Base-by-base conservation (phyloP, 2,113 vertebrate genomes). In the Phalacrocorax pelagicus region DNA sequence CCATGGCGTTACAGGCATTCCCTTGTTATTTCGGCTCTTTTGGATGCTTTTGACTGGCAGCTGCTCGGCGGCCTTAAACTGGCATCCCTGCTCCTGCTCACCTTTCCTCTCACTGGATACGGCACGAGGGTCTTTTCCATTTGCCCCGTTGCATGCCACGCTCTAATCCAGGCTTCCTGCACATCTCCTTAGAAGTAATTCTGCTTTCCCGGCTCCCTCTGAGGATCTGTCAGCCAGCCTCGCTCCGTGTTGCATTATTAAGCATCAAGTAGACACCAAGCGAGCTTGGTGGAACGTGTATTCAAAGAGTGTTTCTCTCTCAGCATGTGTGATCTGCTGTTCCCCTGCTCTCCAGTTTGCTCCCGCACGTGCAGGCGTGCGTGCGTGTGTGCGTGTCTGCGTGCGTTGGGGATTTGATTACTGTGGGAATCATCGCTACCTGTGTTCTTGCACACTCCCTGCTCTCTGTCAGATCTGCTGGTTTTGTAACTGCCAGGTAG, bases 361-460 rank as follows among this genome's bases (percentile, higher is more conserved):
- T 70, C 63, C 81, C 6, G 0, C n/a, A 3, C 23, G 10, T 2
- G 17, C 4, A 1, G 11, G 29, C 4, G 3, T 8, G 29, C 4
- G 4, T 8, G 7, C 3, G 63, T 8, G 17, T 3, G 63, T 8
- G 17, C 6, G 12, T 32, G 23, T 27, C 36, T 65, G 38, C 0
- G 0, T 1, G 67, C 4, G 0, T 0, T 7, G 47, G 75, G 59
- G 30, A 19, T 57, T 26, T 3, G n/a, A 3, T 55, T 46, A 18
- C 73, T 8, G 24, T 2, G 36, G 79, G 58, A 46, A 9, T 5
- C 77, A 10, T 10, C 11, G 0, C 8, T n/a, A 5, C 72, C 54
- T 1, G 1, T 5, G 34, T 42, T 72, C 51, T 67, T 8, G 58
- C 32, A 61, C 63, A 4, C 75, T 55, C 72, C 9, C 42, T 5